These are phyloP conservation scores for Drosophila melanica DNA, from an alignment of 1,140 invertebrate genomes.

Conservation along the genomic window DNA sequence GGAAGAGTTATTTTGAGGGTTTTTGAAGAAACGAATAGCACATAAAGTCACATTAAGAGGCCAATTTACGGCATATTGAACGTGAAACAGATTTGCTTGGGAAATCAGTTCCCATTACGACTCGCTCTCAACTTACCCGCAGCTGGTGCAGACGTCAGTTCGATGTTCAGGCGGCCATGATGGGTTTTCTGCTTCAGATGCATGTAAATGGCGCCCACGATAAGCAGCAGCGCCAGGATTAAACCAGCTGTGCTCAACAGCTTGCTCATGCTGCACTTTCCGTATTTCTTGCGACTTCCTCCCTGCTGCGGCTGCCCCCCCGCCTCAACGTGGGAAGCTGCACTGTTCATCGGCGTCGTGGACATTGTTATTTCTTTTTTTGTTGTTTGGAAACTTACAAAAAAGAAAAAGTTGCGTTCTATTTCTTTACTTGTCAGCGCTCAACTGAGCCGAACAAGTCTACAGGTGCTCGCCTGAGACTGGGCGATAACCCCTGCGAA, in stretches of 20 bases:
- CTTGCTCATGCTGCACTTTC: conserved; percentile 26
- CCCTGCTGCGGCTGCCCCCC: neutral
- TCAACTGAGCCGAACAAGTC: conserved; percentile 19
- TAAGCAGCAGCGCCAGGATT: conserved; percentile 53
- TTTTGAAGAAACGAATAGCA: too few relatives aligned
- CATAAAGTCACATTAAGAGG: neutral
- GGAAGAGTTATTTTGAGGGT: too few relatives aligned
- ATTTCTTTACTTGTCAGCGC: conserved; percentile 29
- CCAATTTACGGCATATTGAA: neutral
- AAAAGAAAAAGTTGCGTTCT: conserved; percentile 28
- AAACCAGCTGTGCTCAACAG: conserved; percentile 52
- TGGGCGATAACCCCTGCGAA: conserved; percentile 37
- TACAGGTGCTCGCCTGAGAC: conserved; percentile 6
- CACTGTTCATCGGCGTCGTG: neutral
- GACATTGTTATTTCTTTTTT: conserved; percentile 9
- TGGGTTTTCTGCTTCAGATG: conserved; percentile 65
- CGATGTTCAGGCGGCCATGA: conserved; percentile 62
- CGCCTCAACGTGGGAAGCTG: neutral
- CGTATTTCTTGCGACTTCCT: neutral
- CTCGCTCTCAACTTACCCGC: conserved; percentile 12
- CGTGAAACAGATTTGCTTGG: neutral
- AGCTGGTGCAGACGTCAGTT: conserved; percentile 7
- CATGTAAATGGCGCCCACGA: conserved; percentile 65
- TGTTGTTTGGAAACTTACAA: neutral
- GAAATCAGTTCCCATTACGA: neutral